Evolutionary conservation across 2,797 vertebrate species (phyloP), one percentile per base, ranked within the genome.

Genomic region (Otus scops): DNA sequence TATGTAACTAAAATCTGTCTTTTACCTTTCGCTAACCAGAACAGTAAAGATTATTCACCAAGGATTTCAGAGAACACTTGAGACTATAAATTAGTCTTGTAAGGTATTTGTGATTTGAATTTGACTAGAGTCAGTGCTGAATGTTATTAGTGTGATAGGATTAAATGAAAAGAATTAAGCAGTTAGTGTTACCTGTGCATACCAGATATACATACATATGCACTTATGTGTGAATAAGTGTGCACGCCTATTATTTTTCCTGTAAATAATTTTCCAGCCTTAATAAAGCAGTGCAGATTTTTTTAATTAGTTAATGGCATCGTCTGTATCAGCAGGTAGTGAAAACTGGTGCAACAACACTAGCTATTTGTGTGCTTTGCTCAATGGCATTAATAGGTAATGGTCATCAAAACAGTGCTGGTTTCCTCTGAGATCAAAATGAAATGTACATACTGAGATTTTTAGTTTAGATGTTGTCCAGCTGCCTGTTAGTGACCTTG

Each of bases 21-120:
- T 56, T 87, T 56, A 23, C 56, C 30, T 59, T 56, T 82, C 5
- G 4, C 60, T 88, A 81, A 54, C 48, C 41, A 65, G 78, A 87
- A 65, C 45, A 84, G 36, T 75, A 54, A 88, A 57, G 41, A 77
- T 83, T 36, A 73, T 91, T 89, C 19, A 71, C 14, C 67, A 48
- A 20, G 64, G 26, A 89, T 89, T 96, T 94, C 50, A 56, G 39
- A 67, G 51, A 91, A 11, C 39, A 50, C 79, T 47, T 94, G 45
- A 95, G 86, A 86, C 70, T 69, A 59, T 53, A 85, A 91, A 82
- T 88, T 67, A 74, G 47, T 93, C 71, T 78, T 84, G 34, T 86
- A 84, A 84, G 48, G 50, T 60, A 48, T 27, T 91, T 77, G 30
- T 85, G 74, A 73, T 79, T 79, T 84, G 47, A 90, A 92, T 95